phyloP scores from a whole-genome alignment of 1,140 invertebrate genomes.

The Zaprionus lachaisei region DNA sequence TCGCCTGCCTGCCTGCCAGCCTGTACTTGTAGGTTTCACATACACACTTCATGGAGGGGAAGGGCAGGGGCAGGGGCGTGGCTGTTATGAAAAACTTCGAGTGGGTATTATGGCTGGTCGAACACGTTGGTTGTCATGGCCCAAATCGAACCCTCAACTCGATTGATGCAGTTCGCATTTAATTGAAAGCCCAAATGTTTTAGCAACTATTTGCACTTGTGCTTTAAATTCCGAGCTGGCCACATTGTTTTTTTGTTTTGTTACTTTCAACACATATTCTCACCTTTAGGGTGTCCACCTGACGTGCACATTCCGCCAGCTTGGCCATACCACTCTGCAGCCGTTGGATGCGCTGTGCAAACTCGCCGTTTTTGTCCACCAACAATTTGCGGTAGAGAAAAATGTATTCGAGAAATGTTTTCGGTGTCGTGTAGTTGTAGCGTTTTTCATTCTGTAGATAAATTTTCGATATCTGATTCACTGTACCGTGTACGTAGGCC shows the following conservation, averaged over 20 bases:
- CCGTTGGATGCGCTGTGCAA: constrained; percentile 91
- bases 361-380: constrained; percentile 90
- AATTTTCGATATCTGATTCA: constrained; percentile 93
- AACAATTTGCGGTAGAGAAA: constrained; percentile 94
- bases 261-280: constrained; percentile 53
- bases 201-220: background rate
- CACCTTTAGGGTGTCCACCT: constrained; percentile 89
- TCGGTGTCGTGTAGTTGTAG: constrained; percentile 98
- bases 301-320: constrained; percentile 92
- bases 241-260: background rate
- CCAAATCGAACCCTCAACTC: background rate
- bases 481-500: constrained; percentile 95
- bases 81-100: background rate
- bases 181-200: background rate
- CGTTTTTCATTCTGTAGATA: constrained; percentile 95
- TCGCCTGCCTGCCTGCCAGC: background rate
- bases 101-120: constrained; percentile 4
- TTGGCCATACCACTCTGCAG: constrained; percentile 96
- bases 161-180: background rate
- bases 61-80: too few relatives aligned
- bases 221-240: background rate
- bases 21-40: constrained; percentile 28
- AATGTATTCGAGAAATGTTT: constrained; percentile 97
- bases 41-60: constrained; percentile 32
- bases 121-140: background rate